Conservation (phyloP, 2,797 vertebrate genomes). For the Catamblyrhynchus diadema region DNA sequence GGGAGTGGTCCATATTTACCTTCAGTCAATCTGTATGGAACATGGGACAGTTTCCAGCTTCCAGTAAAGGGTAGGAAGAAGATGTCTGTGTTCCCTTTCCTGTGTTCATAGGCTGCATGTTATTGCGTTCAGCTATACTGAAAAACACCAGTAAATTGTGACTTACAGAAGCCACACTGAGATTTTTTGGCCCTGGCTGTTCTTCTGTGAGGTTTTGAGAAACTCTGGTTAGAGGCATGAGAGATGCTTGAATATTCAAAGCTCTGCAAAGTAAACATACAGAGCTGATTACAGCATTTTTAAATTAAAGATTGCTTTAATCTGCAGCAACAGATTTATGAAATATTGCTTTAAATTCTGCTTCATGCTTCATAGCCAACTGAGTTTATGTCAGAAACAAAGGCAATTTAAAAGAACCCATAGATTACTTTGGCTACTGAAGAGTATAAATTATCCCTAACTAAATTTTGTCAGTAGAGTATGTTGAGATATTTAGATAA, state of each 20-base stretch:
- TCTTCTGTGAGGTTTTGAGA: not conserved
- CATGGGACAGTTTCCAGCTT: not conserved
- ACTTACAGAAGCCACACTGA: not conserved
- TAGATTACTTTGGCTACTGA: constrained; percentile 69
- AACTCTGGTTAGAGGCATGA: not conserved
- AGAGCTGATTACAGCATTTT: constrained; percentile 57
- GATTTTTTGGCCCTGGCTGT: not conserved
- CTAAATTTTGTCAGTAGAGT: constrained; percentile 67
- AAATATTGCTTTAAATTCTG: constrained; percentile 72
- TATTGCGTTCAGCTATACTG: not conserved
- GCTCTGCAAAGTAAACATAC: constrained; percentile 45
- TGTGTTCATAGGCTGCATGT: not conserved
- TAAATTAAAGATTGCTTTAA: constrained; percentile 76
- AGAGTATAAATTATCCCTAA: constrained; percentile 71
- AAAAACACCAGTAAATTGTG: not conserved
- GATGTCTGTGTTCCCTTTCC: not conserved
- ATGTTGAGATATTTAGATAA: constrained; percentile 74
- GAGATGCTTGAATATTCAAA: constrained; percentile 49
- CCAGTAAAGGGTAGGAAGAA: not conserved
- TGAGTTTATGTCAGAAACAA: constrained; percentile 77
- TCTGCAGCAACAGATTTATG: constrained; percentile 78
- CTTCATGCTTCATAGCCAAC: constrained; percentile 69
- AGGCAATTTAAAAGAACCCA: constrained; percentile 71
- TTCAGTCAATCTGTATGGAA: not conserved
- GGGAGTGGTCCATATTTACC: not conserved